Conservation (phyloP, 1,140 invertebrate species). For the Plodia interpunctella region DNA sequence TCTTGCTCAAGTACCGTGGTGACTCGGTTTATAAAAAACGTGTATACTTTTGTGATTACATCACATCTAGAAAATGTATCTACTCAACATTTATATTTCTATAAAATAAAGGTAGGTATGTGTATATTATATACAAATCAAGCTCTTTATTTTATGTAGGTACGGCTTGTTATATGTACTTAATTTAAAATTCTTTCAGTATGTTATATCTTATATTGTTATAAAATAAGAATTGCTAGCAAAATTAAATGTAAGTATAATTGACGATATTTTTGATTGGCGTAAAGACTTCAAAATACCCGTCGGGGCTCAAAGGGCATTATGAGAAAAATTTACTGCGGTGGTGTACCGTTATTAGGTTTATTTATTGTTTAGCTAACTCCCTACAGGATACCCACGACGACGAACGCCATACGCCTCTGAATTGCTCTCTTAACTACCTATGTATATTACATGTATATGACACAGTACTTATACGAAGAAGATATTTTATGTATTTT, state of each 20-base stretch:
- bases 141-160: too few species aligned
- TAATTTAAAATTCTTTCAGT: too few species aligned
- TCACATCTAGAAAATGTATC: too few species aligned
- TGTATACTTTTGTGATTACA: neutral
- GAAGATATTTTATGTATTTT: neutral
- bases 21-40: neutral
- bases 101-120: too few species aligned
- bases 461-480: too few species aligned
- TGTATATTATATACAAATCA: too few species aligned
- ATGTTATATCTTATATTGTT: too few species aligned
- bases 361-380: constrained; percentile 22
- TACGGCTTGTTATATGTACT: too few species aligned
- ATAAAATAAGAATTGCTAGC: too few species aligned
- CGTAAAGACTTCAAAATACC: constrained; percentile 9
- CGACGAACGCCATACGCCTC: neutral
- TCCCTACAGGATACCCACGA: constrained; percentile 21
- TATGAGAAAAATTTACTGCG: constrained; percentile 24
- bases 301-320: constrained; percentile 18
- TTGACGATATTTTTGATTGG: neutral
- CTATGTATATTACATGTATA: too few species aligned
- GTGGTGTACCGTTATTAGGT: constrained; percentile 24
- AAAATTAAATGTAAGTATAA: too few species aligned
- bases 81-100: too few species aligned
- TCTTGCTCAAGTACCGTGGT: constrained; percentile 15
- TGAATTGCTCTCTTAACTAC: constrained; percentile 11